Evolutionary conservation across 1,140 invertebrate species (phyloP).

Genomic region (Magallana ariakensis): DNA sequence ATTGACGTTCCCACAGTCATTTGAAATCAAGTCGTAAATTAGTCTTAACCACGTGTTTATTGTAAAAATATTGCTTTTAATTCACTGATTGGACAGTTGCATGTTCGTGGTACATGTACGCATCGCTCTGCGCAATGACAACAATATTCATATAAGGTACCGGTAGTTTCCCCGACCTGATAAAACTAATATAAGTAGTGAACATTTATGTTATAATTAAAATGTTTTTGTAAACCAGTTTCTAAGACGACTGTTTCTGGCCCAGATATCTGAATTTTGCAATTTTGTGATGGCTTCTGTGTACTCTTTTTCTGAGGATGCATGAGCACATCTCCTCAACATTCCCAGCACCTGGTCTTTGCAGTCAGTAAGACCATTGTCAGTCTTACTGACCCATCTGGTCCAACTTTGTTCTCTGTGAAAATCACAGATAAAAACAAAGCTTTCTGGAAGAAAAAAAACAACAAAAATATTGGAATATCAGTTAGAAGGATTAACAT

Average conservation of each 20-base stretch:
- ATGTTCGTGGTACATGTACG: constrained; percentile 4
- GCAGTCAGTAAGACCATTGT: constrained; percentile 36
- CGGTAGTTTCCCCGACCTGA: too few relatives aligned
- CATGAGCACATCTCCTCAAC: constrained; percentile 47
- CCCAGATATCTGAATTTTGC: constrained; percentile 26
- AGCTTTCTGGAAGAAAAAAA: constrained; percentile 16
- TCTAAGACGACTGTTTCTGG: constrained; percentile 1
- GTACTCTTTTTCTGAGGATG: not conserved
- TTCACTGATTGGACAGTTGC: not conserved
- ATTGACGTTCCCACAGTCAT: too few relatives aligned
- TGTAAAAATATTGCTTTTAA: not conserved
- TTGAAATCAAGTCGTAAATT: too few relatives aligned
- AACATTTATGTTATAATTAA: not conserved
- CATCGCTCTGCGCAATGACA: not conserved
- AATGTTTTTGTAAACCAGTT: constrained; percentile 41
- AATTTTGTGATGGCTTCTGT: not conserved
- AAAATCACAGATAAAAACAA: constrained; percentile 47
- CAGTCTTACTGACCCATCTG: constrained; percentile 44
- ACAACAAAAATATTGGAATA: not conserved
- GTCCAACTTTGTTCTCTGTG: constrained; percentile 47
- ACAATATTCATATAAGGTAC: not conserved
- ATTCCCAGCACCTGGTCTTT: constrained; percentile 36
- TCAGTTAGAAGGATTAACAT: too few relatives aligned
- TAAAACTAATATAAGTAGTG: too few relatives aligned
- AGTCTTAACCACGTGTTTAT: not conserved